A percentile compares a stretch with the other conserved stretches of the same genome.
phyloP scores from a whole-genome alignment of 2,797 vertebrate species.

The Crax fasciolata region DNA sequence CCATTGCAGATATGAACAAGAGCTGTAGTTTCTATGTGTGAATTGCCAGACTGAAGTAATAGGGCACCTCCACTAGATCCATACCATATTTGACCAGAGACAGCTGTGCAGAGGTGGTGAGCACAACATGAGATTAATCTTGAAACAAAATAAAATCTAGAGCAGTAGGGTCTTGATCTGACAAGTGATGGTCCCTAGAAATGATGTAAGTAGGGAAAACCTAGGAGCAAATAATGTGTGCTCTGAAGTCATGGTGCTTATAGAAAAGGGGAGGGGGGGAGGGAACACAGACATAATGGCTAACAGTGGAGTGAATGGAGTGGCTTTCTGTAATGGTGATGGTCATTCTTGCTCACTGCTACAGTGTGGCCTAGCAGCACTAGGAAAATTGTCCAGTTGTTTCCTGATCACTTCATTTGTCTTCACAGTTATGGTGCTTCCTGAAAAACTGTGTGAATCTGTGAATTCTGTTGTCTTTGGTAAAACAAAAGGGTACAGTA shows the following conservation, averaged over 20 bases:
- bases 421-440: neutral
- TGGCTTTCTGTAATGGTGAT: neutral
- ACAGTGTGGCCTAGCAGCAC: neutral
- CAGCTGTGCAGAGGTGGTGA: neutral
- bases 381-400: neutral
- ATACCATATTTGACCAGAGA: neutral
- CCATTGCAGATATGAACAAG: neutral
- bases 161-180: neutral
- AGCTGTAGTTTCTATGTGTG: neutral
- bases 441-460: slow-evolving; percentile 9
- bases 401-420: neutral
- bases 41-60: neutral
- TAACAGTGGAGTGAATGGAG: neutral
- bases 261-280: neutral
- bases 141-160: neutral
- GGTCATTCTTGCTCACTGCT: neutral
- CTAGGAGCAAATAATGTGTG: neutral
- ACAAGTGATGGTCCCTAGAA: neutral
- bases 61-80: neutral
- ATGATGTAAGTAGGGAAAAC: neutral
- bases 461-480: neutral
- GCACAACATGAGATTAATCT: neutral
- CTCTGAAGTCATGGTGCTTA: neutral
- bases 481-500: neutral
- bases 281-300: fast-evolving